These are phyloP conservation scores for Philaethria dido DNA, from an alignment of 2,888 invertebrate genomes.

Conservation along the genomic window DNA sequence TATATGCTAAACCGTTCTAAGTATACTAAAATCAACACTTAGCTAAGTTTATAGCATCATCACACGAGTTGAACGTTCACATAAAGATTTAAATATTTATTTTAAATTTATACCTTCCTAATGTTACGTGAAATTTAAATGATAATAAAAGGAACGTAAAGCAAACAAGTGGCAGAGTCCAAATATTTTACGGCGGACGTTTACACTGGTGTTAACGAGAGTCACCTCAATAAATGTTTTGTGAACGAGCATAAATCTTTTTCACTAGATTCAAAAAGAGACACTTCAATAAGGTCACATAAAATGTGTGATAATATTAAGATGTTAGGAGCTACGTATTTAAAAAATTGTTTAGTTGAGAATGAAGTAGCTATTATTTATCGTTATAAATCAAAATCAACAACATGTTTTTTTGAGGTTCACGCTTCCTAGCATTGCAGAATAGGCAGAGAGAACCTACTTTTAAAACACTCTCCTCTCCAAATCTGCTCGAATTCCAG, in stretches of 20 bases:
- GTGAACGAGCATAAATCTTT: constrained; percentile 74
- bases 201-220: constrained; percentile 81
- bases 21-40: constrained; percentile 13
- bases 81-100: constrained; percentile 33
- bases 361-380: too few species aligned
- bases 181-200: constrained; percentile 72
- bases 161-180: constrained; percentile 61
- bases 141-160: constrained; percentile 64
- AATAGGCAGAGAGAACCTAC: too few species aligned
- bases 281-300: constrained; percentile 69
- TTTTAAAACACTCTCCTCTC: too few species aligned
- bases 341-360: constrained; percentile 10
- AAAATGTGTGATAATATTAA: constrained; percentile 65
- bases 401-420: too few species aligned
- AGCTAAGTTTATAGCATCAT: constrained; percentile 25
- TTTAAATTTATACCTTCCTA: constrained; percentile 43
- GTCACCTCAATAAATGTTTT: constrained; percentile 74
- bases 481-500: too few species aligned
- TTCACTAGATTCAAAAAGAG: constrained; percentile 54
- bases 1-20: constrained; percentile 16
- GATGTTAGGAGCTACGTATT: constrained; percentile 29
- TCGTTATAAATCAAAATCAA: neutral
- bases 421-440: too few species aligned
- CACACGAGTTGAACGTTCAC: constrained; percentile 13
- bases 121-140: constrained; percentile 71